phyloP scores from a whole-genome alignment of 2,797 vertebrate genomes.

The Galagoides demidoff region DNA sequence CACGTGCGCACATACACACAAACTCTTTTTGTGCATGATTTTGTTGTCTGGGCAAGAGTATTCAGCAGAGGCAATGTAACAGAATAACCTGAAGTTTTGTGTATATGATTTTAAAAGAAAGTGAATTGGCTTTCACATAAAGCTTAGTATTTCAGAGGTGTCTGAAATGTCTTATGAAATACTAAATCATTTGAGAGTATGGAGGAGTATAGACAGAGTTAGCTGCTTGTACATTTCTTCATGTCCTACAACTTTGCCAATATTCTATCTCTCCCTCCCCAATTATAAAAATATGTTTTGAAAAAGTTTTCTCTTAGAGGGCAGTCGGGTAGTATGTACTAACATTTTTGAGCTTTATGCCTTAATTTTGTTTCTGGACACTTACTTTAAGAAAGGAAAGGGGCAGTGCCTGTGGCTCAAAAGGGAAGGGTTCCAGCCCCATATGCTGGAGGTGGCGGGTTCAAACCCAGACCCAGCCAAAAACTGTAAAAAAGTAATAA shows the following conservation, averaged over 20 bases:
- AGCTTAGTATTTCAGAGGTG: slow-evolving; percentile 36
- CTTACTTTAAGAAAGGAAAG: slow-evolving; percentile 10
- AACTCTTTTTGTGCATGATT: neutral
- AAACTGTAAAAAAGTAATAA: too few species aligned
- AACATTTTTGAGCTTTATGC: neutral
- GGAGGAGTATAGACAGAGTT: neutral
- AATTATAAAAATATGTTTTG: neutral
- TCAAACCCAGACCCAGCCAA: too few species aligned
- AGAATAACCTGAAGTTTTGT: slow-evolving; percentile 25
- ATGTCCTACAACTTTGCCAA: neutral
- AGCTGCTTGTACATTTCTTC: neutral
- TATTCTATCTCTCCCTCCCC: neutral
- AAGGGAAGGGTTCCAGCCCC: too few species aligned
- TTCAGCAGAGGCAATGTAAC: neutral
- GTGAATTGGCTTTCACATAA: slow-evolving; percentile 39
- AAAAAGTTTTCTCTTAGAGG: neutral
- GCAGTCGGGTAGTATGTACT: neutral
- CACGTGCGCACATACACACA: neutral
- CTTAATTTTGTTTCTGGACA: slow-evolving; percentile 10
- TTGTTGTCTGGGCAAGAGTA: neutral
- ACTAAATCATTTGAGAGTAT: neutral
- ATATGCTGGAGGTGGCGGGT: too few species aligned
- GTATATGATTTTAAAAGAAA: slow-evolving; percentile 45
- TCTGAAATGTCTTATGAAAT: slow-evolving; percentile 16
- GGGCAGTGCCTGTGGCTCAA: too few species aligned